Percentiles rank a stretch among this genome's conserved stretches.
Conservation (phyloP, 2,888 invertebrate genomes). For the Polydrusus tereticollis region DNA sequence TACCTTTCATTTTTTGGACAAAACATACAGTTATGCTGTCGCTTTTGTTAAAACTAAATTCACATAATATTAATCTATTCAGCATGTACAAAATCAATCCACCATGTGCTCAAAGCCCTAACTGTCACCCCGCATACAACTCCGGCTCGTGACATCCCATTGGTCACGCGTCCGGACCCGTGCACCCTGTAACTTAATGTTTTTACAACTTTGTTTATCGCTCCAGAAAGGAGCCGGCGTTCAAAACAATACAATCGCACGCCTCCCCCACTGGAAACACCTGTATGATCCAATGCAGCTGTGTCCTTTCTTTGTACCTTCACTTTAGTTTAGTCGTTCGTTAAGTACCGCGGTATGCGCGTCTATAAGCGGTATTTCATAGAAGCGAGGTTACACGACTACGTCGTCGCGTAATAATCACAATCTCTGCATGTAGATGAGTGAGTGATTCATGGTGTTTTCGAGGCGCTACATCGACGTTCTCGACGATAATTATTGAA, state of each 20-base stretch:
- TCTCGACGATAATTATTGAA: conserved; percentile 10
- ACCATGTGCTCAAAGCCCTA: neutral
- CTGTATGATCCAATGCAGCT: conserved; percentile 36
- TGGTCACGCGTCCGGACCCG: conserved; percentile 3
- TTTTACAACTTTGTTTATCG: conserved; percentile 30
- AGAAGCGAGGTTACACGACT: conserved; percentile 4
- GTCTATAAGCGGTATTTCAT: neutral
- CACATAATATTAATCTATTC: too few relatives aligned
- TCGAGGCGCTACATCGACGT: conserved; percentile 14
- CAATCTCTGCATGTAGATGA: conserved; percentile 14
- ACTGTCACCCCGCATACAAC: neutral
- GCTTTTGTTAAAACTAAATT: too few relatives aligned
- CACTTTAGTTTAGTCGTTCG: conserved; percentile 23
- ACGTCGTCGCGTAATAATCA: neutral
- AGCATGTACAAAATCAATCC: too few relatives aligned
- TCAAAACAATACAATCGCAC: conserved; percentile 12
- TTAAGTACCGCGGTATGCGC: conserved; percentile 8
- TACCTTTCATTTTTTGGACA: too few relatives aligned
- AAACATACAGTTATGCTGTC: too few relatives aligned
- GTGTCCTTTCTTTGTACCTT: conserved; percentile 41
- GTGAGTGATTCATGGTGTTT: conserved; percentile 33
- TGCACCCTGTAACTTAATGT: conserved; percentile 20
- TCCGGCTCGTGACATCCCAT: neutral
- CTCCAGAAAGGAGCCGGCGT: neutral
- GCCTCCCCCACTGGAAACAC: conserved; percentile 34